phyloP scores from a whole-genome alignment of 2,888 invertebrate species.

The Pseudococcus viburni region DNA sequence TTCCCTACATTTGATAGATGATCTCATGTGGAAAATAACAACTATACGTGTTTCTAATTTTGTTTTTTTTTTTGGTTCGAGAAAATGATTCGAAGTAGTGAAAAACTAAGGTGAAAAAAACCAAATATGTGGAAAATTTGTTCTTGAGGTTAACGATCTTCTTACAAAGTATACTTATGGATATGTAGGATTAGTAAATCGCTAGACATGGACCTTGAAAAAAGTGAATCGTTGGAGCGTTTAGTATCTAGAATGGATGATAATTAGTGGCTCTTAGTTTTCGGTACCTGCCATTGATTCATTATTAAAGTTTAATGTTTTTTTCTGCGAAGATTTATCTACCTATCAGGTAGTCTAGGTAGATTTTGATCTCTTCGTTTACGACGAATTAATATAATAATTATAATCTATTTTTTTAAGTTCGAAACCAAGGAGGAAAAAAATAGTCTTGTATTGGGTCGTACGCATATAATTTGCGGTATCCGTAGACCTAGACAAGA shows the following conservation, averaged over 20 bases:
- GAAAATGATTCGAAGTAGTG: background rate
- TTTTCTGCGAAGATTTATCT: background rate
- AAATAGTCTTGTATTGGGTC: background rate
- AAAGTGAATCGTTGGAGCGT: background rate
- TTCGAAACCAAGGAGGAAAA: background rate
- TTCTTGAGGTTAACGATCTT: background rate
- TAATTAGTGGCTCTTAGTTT: background rate
- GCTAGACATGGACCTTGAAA: slow-evolving; percentile 27
- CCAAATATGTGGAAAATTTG: background rate
- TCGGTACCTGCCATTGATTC: background rate
- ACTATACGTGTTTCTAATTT: background rate
- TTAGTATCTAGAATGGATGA: background rate
- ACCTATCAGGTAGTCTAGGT: background rate
- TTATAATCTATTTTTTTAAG: background rate
- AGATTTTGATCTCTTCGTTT: background rate
- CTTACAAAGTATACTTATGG: background rate
- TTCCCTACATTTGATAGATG: background rate
- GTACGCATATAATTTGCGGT: background rate
- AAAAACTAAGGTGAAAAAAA: background rate
- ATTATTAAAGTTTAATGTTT: background rate
- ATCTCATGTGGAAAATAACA: background rate
- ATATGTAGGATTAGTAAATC: background rate
- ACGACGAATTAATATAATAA: background rate
- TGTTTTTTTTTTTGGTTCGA: background rate
- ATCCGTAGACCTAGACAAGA: background rate